A percentile compares a stretch with the other conserved stretches of the same genome.
Evolutionary conservation across 2,113 vertebrate genomes (phyloP).

Genomic region (Bucco capensis): DNA sequence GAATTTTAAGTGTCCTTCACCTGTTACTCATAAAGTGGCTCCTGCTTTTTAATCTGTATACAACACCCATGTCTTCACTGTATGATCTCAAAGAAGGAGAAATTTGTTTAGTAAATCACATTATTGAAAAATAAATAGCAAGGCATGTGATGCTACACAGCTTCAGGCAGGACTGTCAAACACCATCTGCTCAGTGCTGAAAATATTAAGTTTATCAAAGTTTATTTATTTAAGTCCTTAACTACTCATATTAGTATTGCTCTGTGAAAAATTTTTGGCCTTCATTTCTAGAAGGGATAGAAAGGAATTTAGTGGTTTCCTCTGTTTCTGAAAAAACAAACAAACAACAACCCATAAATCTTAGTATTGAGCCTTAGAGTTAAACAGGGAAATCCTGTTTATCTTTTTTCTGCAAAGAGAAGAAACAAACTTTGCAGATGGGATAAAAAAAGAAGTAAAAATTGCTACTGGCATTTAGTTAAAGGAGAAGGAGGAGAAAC

Average conservation of each 20-base stretch:
- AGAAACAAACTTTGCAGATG: neutral
- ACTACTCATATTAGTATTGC: conserved; percentile 52
- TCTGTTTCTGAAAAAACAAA: neutral
- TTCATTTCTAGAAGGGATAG: conserved; percentile 13
- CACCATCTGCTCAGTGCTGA: conserved; percentile 64
- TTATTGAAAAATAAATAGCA: conserved; percentile 47
- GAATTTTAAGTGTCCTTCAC: neutral
- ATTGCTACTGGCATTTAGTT: conserved; percentile 11
- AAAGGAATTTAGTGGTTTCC: neutral
- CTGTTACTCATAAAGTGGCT: neutral
- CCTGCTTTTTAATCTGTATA: neutral
- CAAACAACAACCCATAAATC: neutral
- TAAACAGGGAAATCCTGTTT: too few relatives aligned
- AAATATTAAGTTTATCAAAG: conserved; percentile 69
- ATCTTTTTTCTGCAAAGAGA: neutral
- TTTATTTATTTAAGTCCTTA: conserved; percentile 69
- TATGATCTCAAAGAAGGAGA: neutral
- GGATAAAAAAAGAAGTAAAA: conserved; percentile 16
- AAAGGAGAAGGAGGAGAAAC: conserved; percentile 7
- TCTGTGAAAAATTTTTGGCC: neutral
- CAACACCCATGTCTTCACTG: neutral
- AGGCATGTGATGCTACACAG: conserved; percentile 42
- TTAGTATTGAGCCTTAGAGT: neutral
- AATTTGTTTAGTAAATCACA: conserved; percentile 56
- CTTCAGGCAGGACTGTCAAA: conserved; percentile 56